Base-by-base conservation (phyloP, 2,888 invertebrate species). In the Cyclophora albipunctata region DNA sequence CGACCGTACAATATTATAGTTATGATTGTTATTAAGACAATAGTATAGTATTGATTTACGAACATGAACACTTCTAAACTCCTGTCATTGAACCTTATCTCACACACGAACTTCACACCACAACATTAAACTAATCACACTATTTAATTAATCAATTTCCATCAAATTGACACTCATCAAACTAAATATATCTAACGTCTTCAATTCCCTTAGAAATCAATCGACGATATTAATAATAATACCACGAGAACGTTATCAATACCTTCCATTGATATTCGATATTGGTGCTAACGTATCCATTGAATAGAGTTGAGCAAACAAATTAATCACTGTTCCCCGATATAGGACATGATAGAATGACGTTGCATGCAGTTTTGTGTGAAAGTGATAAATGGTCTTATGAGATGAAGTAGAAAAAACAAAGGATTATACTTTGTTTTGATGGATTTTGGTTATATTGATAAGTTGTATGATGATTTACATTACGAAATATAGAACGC, bases 281-380 rank as follows among this genome's bases (percentile, higher is more conserved):
- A 59, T 48, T 52, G 41, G 49, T 47, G 37, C 43, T 48, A 42
- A 47, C 51, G 46, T 49, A 53, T 55, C 54, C 53, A 51, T 52
- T 54, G 54, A 55, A 54, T 53, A 54, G 37, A 35, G 45, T 7
- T 53, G 53, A 47, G 50, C 56, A 57, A 61, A 57, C 58, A 59
- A 58, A 59, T 60, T 60, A 58, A 58, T 60, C 53, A 56, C 50
- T 20, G 48, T 49, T 49, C 47, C 34, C 44, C 34, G 43, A 43
- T 46, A 33, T 7, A 51, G 48, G 52, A 50, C 49, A 52, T 47
- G 37, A 48, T 45, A 54, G 54, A 49, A 49, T 34, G 49, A 37
- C 5, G 37, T 4, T 37, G 37, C 37, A 37, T 37, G 37, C 37
- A 37, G 51, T 37, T 45, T 45, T 40, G 34, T 50, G 48, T 50